Conservation (phyloP, 2,797 vertebrate genomes). For the Prionace glauca region DNA sequence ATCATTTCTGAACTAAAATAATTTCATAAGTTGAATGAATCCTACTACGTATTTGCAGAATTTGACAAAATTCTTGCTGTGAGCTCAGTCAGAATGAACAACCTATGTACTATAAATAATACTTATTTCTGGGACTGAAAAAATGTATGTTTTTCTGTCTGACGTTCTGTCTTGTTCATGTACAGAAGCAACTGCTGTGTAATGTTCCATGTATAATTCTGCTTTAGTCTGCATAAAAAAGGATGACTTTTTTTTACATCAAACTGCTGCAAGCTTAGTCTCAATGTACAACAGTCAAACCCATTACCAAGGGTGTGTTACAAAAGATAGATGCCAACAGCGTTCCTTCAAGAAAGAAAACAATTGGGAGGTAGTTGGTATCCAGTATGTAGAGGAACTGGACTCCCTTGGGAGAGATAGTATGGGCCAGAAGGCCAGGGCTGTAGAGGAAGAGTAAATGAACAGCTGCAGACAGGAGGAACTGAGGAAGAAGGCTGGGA, state of each 20-base stretch:
- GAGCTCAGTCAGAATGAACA: neutral
- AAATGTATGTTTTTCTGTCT: neutral
- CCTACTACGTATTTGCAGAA: neutral
- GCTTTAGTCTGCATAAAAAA: neutral
- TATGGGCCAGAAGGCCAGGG: conserved; percentile 53
- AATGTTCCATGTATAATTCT: neutral
- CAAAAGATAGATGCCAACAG: conserved; percentile 67
- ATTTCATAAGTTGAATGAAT: conserved; percentile 5
- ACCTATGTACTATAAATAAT: neutral
- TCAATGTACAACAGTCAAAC: conserved; percentile 55
- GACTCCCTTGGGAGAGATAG: conserved; percentile 55
- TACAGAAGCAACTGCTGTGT: neutral
- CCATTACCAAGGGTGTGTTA: conserved; percentile 70
- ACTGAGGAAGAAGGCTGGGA: conserved; percentile 53
- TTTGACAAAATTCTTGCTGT: neutral
- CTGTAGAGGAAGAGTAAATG: conserved; percentile 46
- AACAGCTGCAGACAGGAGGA: conserved; percentile 52
- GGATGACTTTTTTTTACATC: neutral
- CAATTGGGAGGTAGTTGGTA: conserved; percentile 54
- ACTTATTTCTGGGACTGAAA: neutral
- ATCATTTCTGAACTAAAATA: neutral
- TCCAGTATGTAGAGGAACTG: conserved; percentile 62
- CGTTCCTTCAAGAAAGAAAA: conserved; percentile 70
- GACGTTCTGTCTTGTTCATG: neutral
- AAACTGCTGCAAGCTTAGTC: conserved; percentile 22